A percentile compares a stretch with the other conserved stretches of the same genome.
Conservation (phyloP, 2,888 invertebrate genomes). For the Tanypteryx hageni region DNA sequence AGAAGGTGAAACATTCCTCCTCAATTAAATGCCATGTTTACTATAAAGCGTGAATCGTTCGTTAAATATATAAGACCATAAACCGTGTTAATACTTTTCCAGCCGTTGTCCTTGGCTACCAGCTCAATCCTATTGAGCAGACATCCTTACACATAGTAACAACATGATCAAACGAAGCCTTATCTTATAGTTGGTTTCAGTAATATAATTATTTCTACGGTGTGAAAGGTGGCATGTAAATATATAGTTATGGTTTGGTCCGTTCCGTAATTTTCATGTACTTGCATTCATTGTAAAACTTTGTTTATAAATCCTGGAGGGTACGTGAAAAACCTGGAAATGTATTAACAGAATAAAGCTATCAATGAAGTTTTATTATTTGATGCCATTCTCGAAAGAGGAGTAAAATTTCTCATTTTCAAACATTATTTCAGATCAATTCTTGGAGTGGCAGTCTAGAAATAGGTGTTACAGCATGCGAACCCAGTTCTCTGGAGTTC, state of each 20-base stretch:
- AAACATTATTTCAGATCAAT: slow-evolving; percentile 80
- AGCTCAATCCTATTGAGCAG: background rate
- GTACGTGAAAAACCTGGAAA: background rate
- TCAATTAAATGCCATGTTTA: slow-evolving; percentile 65
- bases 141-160: background rate
- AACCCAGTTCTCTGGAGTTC: slow-evolving; percentile 82
- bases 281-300: background rate
- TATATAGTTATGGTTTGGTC: background rate
- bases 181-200: background rate
- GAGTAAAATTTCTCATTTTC: too few species aligned
- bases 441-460: slow-evolving; percentile 88
- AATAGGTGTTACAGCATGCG: slow-evolving; percentile 84
- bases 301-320: slow-evolving; percentile 6
- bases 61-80: slow-evolving; percentile 37
- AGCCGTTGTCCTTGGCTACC: background rate
- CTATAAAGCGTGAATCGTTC: background rate
- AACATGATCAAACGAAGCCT: background rate
- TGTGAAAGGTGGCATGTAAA: background rate
- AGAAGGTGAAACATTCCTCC: slow-evolving; percentile 82
- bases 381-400: background rate
- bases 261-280: background rate
- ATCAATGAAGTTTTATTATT: slow-evolving; percentile 42
- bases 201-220: background rate
- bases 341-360: slow-evolving; percentile 36
- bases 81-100: background rate